phyloP scores from a whole-genome alignment of 2,797 vertebrate species.

The Lithobates pipiens region DNA sequence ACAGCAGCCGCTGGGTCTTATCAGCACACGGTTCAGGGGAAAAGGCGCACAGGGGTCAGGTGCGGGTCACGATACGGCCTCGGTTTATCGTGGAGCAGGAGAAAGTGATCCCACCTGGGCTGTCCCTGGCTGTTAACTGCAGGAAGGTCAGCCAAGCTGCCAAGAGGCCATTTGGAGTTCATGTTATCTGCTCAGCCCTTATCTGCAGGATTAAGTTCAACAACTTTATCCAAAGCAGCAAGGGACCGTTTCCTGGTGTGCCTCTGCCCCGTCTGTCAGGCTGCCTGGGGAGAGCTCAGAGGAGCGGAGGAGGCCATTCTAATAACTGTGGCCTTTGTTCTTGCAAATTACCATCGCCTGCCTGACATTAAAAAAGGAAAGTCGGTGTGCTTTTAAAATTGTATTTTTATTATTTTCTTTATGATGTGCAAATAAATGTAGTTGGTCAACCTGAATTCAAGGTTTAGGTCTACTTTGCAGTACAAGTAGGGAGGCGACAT shows the following conservation, averaged over 20 bases:
- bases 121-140: slow-evolving; percentile 78
- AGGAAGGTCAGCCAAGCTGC: slow-evolving; percentile 76
- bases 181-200: slow-evolving; percentile 66
- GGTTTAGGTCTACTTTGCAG: too few relatives aligned
- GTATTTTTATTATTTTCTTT: too few relatives aligned
- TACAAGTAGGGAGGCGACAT: too few relatives aligned
- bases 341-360: neutral
- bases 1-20: slow-evolving; percentile 67
- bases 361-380: too few relatives aligned
- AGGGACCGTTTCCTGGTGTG: slow-evolving; percentile 68
- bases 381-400: too few relatives aligned
- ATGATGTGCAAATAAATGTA: too few relatives aligned
- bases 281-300: slow-evolving; percentile 5
- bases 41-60: slow-evolving; percentile 70
- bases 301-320: neutral
- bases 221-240: slow-evolving; percentile 68
- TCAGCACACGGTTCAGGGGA: slow-evolving; percentile 67
- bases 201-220: slow-evolving; percentile 65
- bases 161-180: slow-evolving; percentile 71
- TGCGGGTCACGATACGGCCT: slow-evolving; percentile 64
- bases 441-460: too few relatives aligned
- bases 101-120: slow-evolving; percentile 82
- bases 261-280: slow-evolving; percentile 55
- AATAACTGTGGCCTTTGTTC: neutral
- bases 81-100: slow-evolving; percentile 71